A percentile compares a stretch with the other conserved stretches of the same genome.
phyloP scores from a whole-genome alignment of 2,888 invertebrate species.

The Myopa testacea region DNA sequence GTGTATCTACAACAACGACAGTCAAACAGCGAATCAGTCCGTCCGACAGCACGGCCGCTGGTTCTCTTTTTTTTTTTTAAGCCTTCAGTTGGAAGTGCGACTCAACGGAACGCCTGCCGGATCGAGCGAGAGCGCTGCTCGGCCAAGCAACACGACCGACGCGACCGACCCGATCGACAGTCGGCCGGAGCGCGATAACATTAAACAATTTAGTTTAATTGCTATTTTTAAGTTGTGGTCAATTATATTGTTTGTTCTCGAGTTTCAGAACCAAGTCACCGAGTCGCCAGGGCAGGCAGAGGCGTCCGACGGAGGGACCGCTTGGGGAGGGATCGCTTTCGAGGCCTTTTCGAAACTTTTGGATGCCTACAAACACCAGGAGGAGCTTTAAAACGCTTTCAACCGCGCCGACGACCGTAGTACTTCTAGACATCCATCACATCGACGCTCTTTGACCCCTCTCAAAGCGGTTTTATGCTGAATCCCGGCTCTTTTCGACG shows the following conservation, averaged over 20 bases:
- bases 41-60: neutral
- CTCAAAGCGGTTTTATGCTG: no score
- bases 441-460: no score
- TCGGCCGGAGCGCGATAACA: slow-evolving; percentile 12
- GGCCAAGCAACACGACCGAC: neutral
- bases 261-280: neutral
- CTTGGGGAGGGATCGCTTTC: no score
- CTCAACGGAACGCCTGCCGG: neutral
- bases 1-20: neutral
- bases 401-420: no score
- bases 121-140: neutral
- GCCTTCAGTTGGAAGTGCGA: neutral
- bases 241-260: slow-evolving; percentile 26
- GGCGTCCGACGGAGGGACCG: slow-evolving; percentile 1
- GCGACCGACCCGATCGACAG: neutral
- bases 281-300: neutral
- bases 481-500: no score
- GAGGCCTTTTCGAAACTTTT: no score
- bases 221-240: slow-evolving; percentile 37
- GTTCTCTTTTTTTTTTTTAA: neutral
- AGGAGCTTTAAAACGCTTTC: no score
- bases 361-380: no score
- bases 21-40: neutral
- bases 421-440: no score
- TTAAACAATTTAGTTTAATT: slow-evolving; percentile 26